Conservation (phyloP, 2,113 vertebrate species). For the Mandrillus leucophaeus region DNA sequence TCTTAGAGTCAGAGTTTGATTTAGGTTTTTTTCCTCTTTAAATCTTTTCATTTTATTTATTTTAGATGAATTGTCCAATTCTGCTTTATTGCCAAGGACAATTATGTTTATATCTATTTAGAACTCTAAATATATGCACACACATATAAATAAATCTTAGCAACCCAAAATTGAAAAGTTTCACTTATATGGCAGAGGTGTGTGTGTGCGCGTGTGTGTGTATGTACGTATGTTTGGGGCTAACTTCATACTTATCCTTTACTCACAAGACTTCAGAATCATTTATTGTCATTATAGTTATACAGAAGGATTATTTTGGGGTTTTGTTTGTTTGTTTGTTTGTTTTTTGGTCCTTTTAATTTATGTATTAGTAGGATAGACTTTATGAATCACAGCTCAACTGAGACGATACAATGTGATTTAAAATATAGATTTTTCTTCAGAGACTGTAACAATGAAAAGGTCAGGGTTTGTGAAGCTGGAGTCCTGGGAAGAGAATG, state of each 20-base stretch:
- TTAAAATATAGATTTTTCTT: constrained; percentile 66
- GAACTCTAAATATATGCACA: neutral
- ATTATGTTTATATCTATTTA: neutral
- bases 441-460: constrained; percentile 50
- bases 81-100: constrained; percentile 7
- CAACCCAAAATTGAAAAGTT: neutral
- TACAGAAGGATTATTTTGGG: constrained; percentile 11
- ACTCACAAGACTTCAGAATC: neutral
- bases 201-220: neutral
- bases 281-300: constrained; percentile 40
- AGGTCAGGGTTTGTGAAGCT: constrained; percentile 54
- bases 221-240: neutral
- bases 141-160: neutral
- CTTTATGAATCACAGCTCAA: constrained; percentile 56
- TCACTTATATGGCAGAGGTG: neutral
- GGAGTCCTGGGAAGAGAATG: constrained; percentile 10
- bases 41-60: neutral
- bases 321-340: neutral
- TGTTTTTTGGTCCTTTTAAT: constrained; percentile 32
- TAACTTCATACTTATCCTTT: neutral
- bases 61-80: constrained; percentile 37
- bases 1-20: neutral
- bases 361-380: constrained; percentile 45
- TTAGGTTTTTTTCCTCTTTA: neutral
- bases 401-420: neutral